Evolutionary conservation across 2,113 vertebrate species (phyloP).

Genomic region (Piliocolobus tephrosceles): DNA sequence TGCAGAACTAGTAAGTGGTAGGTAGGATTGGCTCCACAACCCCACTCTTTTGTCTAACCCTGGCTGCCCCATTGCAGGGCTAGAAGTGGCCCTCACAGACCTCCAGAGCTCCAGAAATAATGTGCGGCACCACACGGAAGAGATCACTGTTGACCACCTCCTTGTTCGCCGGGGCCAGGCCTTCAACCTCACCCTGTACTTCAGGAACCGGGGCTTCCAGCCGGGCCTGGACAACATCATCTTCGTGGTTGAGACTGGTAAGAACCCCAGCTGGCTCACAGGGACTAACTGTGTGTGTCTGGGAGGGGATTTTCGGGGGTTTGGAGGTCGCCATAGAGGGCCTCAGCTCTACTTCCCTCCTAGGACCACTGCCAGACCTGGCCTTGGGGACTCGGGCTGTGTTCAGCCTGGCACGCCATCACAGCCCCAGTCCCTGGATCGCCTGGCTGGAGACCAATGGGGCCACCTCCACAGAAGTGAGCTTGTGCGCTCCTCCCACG

Average conservation of each 20-base stretch:
- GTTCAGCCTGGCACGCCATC: conserved; percentile 81
- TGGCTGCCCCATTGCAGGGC: conserved; percentile 58
- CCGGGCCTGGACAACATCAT: conserved; percentile 71
- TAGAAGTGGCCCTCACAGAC: conserved; percentile 78
- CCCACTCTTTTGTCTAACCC: background rate
- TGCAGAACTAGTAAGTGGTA: background rate
- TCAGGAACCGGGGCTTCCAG: conserved; percentile 76
- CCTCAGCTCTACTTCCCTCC: conserved; percentile 12
- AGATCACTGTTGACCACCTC: conserved; percentile 84
- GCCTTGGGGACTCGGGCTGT: conserved; percentile 87
- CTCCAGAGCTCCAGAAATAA: conserved; percentile 85
- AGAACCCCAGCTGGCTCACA: background rate
- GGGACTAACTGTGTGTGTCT: background rate
- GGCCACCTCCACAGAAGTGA: conserved; percentile 60
- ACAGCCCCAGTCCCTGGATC: conserved; percentile 70
- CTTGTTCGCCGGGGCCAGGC: conserved; percentile 87
- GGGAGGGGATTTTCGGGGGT: background rate
- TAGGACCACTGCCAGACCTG: conserved; percentile 83
- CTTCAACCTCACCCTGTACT: conserved; percentile 85
- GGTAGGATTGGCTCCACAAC: background rate
- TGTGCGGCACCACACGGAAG: conserved; percentile 82
- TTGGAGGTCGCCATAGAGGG: background rate
- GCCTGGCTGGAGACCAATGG: conserved; percentile 33
- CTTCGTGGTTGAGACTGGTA: conserved; percentile 85
- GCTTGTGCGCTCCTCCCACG: conserved; percentile 80